Evolutionary conservation across 2,888 invertebrate genomes (phyloP).

Genomic region (Hypselothyrea guttata): DNA sequence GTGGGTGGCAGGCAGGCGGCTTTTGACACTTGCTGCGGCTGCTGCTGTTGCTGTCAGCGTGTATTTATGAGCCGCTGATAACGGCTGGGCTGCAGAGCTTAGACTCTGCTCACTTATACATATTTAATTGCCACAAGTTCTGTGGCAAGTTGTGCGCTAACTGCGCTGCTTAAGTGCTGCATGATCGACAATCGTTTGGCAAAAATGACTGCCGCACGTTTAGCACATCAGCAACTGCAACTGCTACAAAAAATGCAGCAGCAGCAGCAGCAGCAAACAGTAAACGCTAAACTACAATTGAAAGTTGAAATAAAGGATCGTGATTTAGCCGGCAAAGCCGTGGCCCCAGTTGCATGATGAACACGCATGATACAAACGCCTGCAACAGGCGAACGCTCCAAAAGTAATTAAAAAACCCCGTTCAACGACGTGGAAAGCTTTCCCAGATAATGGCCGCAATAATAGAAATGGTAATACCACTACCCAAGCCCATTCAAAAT

Average conservation of each 20-base stretch:
- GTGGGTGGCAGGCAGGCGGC: slow-evolving; percentile 48
- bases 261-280: slow-evolving; percentile 7
- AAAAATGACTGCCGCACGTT: slow-evolving; percentile 80
- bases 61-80: slow-evolving; percentile 49
- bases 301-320: slow-evolving; percentile 48
- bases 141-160: slow-evolving; percentile 20
- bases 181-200: slow-evolving; percentile 80
- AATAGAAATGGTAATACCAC: slow-evolving; percentile 64
- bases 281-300: slow-evolving; percentile 20
- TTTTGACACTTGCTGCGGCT: slow-evolving; percentile 66
- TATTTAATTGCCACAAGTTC: slow-evolving; percentile 48
- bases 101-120: slow-evolving; percentile 10
- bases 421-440: slow-evolving; percentile 54
- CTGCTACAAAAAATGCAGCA: not conserved
- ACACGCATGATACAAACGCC: slow-evolving; percentile 55
- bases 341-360: slow-evolving; percentile 50
- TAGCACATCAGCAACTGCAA: slow-evolving; percentile 69
- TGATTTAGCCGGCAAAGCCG: slow-evolving; percentile 40
- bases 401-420: slow-evolving; percentile 63
- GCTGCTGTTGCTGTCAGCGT: slow-evolving; percentile 55
- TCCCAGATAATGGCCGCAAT: slow-evolving; percentile 59
- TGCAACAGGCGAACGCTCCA: slow-evolving; percentile 38
- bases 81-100: not conserved
- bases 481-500: slow-evolving; percentile 31
- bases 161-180: slow-evolving; percentile 52